Percentiles rank a stretch among this genome's conserved stretches.
Conservation (phyloP, 2,113 vertebrate species). For the Nothoprocta pentlandii region DNA sequence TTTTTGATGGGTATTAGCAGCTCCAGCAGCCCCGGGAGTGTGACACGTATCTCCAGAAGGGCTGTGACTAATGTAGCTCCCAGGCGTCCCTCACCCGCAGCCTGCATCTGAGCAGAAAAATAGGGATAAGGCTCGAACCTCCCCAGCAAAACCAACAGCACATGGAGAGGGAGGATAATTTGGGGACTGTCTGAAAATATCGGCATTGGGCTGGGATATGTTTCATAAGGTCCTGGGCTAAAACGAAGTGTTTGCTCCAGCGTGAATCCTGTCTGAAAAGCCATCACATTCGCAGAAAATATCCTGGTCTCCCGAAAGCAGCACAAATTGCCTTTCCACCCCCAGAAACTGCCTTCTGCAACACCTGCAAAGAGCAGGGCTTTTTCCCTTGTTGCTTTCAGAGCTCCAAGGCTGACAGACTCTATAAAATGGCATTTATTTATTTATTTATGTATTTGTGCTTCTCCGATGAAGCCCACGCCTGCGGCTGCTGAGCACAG, state of each 20-base stretch:
- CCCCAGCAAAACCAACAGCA: not conserved
- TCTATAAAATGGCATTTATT: too few species aligned
- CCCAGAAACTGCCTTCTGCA: not conserved
- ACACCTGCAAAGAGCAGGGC: not conserved
- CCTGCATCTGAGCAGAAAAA: not conserved
- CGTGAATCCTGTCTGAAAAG: not conserved
- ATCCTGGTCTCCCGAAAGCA: not conserved
- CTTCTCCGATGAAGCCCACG: not conserved
- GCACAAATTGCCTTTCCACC: conserved; percentile 17
- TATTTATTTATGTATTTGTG: not conserved
- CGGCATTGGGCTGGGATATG: fast-evolving
- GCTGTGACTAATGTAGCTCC: not conserved
- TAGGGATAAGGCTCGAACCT: not conserved
- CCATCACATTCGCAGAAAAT: not conserved
- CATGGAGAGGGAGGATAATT: not conserved
- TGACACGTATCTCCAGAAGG: not conserved
- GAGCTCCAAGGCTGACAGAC: not conserved
- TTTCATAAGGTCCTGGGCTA: not conserved
- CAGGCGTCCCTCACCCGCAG: not conserved
- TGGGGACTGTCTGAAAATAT: not conserved
- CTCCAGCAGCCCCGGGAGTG: not conserved
- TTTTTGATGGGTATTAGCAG: not conserved
- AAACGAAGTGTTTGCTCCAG: not conserved
- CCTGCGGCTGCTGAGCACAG: not conserved
- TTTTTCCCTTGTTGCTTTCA: not conserved